Conservation (phyloP, 2,113 vertebrate species). For the Tamias sibiricus region DNA sequence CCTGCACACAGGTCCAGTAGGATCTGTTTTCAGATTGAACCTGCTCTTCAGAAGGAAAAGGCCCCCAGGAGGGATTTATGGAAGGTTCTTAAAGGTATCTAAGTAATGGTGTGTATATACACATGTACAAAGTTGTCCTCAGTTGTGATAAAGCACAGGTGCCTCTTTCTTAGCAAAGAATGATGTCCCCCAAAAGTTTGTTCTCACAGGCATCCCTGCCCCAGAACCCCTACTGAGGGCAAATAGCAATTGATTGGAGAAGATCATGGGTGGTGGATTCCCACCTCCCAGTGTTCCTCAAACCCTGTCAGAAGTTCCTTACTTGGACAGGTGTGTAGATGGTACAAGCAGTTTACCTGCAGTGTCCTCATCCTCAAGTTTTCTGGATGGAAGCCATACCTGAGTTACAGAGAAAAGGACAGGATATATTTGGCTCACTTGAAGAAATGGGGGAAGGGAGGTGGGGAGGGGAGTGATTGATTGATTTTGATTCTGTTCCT, state of each 20-base stretch:
- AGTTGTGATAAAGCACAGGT: background rate
- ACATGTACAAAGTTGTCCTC: background rate
- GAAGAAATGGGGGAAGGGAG: no score
- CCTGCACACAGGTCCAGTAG: background rate
- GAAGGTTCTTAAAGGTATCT: background rate
- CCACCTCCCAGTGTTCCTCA: background rate
- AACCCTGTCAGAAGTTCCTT: background rate
- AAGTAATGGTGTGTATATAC: background rate
- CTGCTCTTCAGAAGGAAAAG: background rate
- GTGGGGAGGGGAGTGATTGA: background rate
- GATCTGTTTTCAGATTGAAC: background rate
- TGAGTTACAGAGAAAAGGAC: background rate
- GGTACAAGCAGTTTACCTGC: background rate
- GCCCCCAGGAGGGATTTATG: background rate
- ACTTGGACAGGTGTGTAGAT: background rate
- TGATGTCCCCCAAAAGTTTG: background rate
- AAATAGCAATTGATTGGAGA: no score
- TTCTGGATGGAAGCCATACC: background rate
- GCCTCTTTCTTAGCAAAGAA: background rate
- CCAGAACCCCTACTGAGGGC: background rate
- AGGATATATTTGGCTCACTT: no score
- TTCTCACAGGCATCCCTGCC: background rate
- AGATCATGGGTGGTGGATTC: accelerated
- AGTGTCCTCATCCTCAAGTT: background rate
- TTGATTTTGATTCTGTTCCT: background rate